Evolutionary conservation across 2,113 vertebrate species (phyloP).

Genomic region (Saccopteryx bilineata): DNA sequence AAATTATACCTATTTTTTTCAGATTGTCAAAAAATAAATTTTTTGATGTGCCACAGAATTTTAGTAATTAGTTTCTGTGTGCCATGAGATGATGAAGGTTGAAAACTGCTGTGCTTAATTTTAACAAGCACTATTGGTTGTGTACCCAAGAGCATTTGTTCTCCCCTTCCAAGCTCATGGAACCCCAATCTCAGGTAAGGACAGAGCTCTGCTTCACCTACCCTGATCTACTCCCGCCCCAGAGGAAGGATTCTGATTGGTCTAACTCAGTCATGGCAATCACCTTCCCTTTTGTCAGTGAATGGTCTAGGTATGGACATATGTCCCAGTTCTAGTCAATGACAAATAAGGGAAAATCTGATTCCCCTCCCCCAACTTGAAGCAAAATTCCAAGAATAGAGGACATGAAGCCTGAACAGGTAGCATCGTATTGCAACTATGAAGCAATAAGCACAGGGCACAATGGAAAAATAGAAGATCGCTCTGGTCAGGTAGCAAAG

Average conservation of each 20-base stretch:
- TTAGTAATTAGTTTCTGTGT: too few species aligned
- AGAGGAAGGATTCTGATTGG: not conserved
- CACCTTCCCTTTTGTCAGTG: not conserved
- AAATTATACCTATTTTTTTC: too few species aligned
- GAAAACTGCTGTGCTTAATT: too few species aligned
- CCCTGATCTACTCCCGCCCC: not conserved
- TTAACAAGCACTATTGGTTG: not conserved
- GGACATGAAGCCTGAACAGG: not conserved
- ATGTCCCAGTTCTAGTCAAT: not conserved
- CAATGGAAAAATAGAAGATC: not conserved
- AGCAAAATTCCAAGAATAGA: conserved; percentile 17
- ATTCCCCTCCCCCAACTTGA: not conserved
- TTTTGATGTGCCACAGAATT: too few species aligned
- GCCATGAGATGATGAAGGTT: too few species aligned
- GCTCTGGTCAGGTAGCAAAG: too few species aligned
- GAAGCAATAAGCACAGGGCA: not conserved
- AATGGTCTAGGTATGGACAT: not conserved
- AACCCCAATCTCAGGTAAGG: not conserved
- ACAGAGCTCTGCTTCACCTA: not conserved
- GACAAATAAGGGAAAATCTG: conserved; percentile 9
- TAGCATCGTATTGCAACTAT: not conserved
- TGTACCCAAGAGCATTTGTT: not conserved
- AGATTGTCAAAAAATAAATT: too few species aligned
- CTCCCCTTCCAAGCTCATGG: not conserved
- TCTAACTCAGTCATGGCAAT: not conserved